phyloP scores from a whole-genome alignment of 2,888 invertebrate genomes.

The Diloba caeruleocephala region DNA sequence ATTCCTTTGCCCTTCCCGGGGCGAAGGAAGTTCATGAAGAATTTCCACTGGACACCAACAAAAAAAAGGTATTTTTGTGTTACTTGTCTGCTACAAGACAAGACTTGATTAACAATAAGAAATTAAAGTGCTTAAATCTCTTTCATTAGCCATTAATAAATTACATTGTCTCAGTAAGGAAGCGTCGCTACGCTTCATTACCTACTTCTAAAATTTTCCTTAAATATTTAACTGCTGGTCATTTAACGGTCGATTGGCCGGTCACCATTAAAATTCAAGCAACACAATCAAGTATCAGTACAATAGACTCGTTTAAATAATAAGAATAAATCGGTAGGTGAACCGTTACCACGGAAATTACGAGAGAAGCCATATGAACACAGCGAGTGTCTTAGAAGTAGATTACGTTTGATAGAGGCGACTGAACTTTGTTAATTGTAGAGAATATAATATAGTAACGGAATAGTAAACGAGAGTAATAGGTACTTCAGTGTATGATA shows the following conservation, averaged over 20 bases:
- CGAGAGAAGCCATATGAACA: constrained; percentile 57
- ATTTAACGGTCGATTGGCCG: constrained; percentile 46
- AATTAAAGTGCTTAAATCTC: too few relatives aligned
- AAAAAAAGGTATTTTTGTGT: too few relatives aligned
- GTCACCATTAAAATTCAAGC: constrained; percentile 49
- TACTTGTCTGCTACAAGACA: too few relatives aligned
- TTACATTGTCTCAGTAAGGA: constrained; percentile 35
- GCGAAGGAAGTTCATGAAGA: too few relatives aligned
- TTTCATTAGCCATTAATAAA: constrained; percentile 17
- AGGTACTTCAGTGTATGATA: too few relatives aligned
- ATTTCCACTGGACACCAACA: too few relatives aligned
- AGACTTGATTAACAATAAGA: background rate
- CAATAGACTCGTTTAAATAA: constrained; percentile 57
- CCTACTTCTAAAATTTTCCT: constrained; percentile 14
- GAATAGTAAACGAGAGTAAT: too few relatives aligned
- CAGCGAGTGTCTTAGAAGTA: constrained; percentile 20
- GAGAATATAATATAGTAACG: too few relatives aligned
- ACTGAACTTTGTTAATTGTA: constrained; percentile 13
- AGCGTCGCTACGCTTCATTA: constrained; percentile 36
- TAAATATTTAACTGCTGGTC: constrained; percentile 29
- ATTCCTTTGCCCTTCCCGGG: too few relatives aligned
- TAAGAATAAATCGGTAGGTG: constrained; percentile 53
- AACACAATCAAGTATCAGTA: constrained; percentile 38
- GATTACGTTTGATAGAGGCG: constrained; percentile 16
- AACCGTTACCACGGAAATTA: constrained; percentile 46